These are phyloP conservation scores for Schizotus pectinicornis DNA, from an alignment of 2,888 invertebrate species.

Conservation along the genomic window DNA sequence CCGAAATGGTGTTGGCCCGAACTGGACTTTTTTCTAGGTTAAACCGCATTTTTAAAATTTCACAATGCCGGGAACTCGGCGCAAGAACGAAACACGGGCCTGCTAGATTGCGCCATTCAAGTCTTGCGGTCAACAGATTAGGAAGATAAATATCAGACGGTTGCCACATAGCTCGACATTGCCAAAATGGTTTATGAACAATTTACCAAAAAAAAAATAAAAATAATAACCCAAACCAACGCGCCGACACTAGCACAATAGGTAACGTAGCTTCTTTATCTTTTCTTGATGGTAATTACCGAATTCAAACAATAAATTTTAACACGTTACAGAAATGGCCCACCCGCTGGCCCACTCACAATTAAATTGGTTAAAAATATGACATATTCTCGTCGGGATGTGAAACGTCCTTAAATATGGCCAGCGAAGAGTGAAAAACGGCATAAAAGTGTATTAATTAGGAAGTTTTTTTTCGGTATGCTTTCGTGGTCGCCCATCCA, in stretches of 20 bases:
- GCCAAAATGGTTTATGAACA: slow-evolving; percentile 4
- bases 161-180: slow-evolving; percentile 10
- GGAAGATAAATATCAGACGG: slow-evolving; percentile 10
- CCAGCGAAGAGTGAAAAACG: slow-evolving; percentile 25
- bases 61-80: slow-evolving; percentile 42
- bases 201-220: too few species aligned
- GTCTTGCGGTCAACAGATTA: slow-evolving; percentile 30
- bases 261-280: too few species aligned
- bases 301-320: too few species aligned
- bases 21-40: slow-evolving; percentile 45
- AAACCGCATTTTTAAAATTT: slow-evolving; percentile 47
- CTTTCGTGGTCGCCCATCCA: slow-evolving; percentile 18
- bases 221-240: too few species aligned
- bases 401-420: slow-evolving; percentile 26
- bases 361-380: too few species aligned
- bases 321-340: too few species aligned
- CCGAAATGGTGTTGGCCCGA: slow-evolving; percentile 21
- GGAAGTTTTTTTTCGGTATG: slow-evolving; percentile 16
- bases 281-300: too few species aligned
- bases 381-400: background rate
- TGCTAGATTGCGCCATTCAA: slow-evolving; percentile 37
- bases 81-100: slow-evolving; percentile 31
- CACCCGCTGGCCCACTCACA: too few species aligned
- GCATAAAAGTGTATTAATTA: slow-evolving; percentile 22
- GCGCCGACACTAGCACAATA: too few species aligned